Evolutionary conservation across 2,797 vertebrate genomes (phyloP).

Genomic region (Pampus argenteus): DNA sequence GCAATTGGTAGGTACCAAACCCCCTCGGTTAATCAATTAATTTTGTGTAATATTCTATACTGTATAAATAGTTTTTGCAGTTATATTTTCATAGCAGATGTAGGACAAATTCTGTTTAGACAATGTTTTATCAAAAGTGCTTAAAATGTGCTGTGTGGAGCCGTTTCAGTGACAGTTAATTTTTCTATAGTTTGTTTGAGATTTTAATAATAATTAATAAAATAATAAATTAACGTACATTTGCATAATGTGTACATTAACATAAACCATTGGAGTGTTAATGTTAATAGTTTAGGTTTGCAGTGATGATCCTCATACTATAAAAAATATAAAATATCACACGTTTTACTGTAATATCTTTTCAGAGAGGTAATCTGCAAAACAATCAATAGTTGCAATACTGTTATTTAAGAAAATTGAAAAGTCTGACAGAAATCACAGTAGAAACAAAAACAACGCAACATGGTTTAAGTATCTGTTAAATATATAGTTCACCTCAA

Average conservation of each 20-base stretch:
- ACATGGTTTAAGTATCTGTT: neutral
- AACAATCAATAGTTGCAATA: neutral
- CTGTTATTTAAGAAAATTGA: neutral
- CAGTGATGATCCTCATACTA: neutral
- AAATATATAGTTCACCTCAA: neutral
- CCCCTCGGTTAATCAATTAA: neutral
- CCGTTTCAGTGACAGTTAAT: neutral
- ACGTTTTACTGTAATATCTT: neutral
- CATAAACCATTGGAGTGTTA: too few species aligned
- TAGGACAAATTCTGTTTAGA: neutral
- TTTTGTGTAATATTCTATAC: neutral
- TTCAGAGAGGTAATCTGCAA: slow-evolving; percentile 8
- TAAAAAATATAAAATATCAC: too few species aligned
- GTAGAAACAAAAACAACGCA: neutral
- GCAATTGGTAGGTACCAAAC: neutral
- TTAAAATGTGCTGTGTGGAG: neutral
- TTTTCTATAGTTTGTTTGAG: neutral
- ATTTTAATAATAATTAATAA: neutral
- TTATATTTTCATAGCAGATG: neutral
- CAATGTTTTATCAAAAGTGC: neutral
- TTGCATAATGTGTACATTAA: too few species aligned
- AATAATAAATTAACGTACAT: too few species aligned
- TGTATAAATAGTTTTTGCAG: too few species aligned
- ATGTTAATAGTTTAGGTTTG: slow-evolving; percentile 3
- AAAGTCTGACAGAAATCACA: too few species aligned